Percentiles rank a stretch among this genome's conserved stretches.
Conservation (phyloP, 2,113 vertebrate species). For the Anseranas semipalmata region DNA sequence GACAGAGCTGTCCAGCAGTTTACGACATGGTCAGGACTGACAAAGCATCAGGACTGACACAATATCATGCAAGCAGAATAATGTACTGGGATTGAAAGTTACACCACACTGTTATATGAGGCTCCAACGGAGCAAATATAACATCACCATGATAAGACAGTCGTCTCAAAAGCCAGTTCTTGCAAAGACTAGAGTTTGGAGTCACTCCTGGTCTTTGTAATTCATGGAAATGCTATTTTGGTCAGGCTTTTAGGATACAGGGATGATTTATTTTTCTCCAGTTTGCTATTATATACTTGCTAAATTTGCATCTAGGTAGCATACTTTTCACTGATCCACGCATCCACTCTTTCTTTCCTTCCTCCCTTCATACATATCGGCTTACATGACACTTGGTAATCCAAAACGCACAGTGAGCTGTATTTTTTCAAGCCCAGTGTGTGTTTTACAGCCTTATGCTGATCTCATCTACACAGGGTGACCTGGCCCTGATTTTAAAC, state of each 20-base stretch:
- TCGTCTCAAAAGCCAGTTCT: not conserved
- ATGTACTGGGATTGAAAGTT: not conserved
- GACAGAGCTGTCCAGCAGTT: not conserved
- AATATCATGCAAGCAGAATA: not conserved
- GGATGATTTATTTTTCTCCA: not conserved
- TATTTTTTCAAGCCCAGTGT: not conserved
- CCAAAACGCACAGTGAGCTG: not conserved
- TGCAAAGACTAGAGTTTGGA: not conserved
- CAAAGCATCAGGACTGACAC: not conserved
- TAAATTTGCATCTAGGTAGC: not conserved
- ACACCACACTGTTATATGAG: not conserved
- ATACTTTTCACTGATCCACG: not conserved
- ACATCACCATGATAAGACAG: not conserved
- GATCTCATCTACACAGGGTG: not conserved
- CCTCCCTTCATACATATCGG: not conserved
- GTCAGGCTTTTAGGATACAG: not conserved
- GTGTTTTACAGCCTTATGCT: not conserved
- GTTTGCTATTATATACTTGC: not conserved
- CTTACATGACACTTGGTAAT: not conserved
- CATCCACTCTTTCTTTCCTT: not conserved
- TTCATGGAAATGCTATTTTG: not conserved
- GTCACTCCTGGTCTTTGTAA: not conserved
- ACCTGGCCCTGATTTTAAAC: conserved; percentile 8
- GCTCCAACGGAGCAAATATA: not conserved
- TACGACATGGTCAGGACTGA: not conserved